Evolutionary conservation across 2,113 vertebrate species (phyloP).

Genomic region (Gadus chalcogrammus): DNA sequence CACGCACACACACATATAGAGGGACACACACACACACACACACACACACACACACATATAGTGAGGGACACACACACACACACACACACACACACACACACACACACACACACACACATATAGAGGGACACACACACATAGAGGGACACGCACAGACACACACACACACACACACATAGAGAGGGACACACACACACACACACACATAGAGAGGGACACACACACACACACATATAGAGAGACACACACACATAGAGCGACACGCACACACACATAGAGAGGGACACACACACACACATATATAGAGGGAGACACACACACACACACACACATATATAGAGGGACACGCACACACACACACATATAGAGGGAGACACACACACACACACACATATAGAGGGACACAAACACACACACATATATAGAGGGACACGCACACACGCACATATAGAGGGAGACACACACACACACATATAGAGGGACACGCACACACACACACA

Average conservation of each 20-base stretch:
- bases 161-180: not conserved
- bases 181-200: not conserved
- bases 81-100: not conserved
- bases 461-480: not conserved
- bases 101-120: not conserved
- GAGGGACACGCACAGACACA: not conserved
- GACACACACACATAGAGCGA: too few relatives aligned
- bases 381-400: not conserved
- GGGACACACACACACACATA: not conserved
- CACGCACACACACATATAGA: not conserved
- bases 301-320: not conserved
- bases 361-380: not conserved
- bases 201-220: not conserved
- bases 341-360: not conserved
- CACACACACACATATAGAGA: not conserved
- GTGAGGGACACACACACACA: slow-evolving; percentile 1
- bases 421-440: not conserved
- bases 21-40: not conserved
- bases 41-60: slow-evolving; percentile 15
- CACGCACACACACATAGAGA: not conserved
- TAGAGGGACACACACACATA: not conserved
- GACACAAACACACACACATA: not conserved
- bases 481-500: too few relatives aligned
- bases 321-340: not conserved
- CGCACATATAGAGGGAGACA: not conserved